A percentile compares a stretch with the other conserved stretches of the same genome.
Evolutionary conservation across 2,888 invertebrate species (phyloP).

Genomic region (Dastarcus helophoroides): DNA sequence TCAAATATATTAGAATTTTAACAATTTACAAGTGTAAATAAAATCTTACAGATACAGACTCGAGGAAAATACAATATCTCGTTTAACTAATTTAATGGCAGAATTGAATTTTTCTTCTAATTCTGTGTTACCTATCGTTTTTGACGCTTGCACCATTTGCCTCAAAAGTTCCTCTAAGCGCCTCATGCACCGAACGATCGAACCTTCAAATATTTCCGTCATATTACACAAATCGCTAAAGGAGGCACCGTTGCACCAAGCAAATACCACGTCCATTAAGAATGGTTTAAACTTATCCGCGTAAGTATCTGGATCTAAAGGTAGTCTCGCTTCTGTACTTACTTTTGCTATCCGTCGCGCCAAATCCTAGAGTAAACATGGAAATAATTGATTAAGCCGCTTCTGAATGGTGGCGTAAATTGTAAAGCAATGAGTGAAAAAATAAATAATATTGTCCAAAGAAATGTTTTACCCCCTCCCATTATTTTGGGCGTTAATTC

Average conservation of each 20-base stretch:
- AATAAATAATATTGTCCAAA: too few relatives aligned
- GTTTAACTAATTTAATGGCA: constrained; percentile 81
- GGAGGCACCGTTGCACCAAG: constrained; percentile 89
- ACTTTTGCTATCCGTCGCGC: constrained; percentile 87
- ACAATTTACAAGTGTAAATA: too few relatives aligned
- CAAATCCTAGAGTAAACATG: constrained; percentile 71
- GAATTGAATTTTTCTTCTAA: constrained; percentile 93
- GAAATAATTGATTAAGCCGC: too few relatives aligned
- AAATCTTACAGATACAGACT: constrained; percentile 89
- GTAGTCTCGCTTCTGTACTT: constrained; percentile 72
- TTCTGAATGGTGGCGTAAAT: too few relatives aligned
- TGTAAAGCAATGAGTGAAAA: too few relatives aligned
- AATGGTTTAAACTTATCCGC: constrained; percentile 87
- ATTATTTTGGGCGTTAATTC: too few relatives aligned
- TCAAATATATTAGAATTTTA: constrained; percentile 4
- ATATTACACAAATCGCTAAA: constrained; percentile 90
- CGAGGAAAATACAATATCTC: constrained; percentile 99
- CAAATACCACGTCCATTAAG: constrained; percentile 93
- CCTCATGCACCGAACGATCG: constrained; percentile 85
- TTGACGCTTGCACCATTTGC: constrained; percentile 91
- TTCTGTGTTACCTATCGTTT: constrained; percentile 92
- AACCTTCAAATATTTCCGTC: constrained; percentile 94
- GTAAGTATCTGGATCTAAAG: constrained; percentile 81
- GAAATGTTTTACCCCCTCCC: too few relatives aligned
- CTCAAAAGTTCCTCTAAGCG: constrained; percentile 90